These are phyloP conservation scores for Philereme vetulata DNA, from an alignment of 2,888 invertebrate species.

Conservation along the genomic window DNA sequence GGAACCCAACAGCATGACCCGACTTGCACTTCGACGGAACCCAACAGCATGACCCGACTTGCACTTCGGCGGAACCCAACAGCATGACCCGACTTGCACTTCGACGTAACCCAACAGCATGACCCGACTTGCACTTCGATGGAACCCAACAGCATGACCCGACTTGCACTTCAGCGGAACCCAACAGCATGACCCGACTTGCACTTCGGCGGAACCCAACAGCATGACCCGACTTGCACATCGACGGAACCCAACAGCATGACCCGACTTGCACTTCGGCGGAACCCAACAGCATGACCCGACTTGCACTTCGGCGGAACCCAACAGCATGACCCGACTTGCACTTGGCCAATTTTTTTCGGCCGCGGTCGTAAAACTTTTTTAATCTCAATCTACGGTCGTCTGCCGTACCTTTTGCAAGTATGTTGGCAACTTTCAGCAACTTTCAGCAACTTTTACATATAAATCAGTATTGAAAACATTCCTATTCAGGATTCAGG, in stretches of 20 bases:
- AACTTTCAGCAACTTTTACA: conserved; percentile 24
- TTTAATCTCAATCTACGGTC: conserved; percentile 63
- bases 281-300: neutral
- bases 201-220: too few relatives aligned
- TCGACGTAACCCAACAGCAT: too few relatives aligned
- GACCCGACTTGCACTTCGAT: too few relatives aligned
- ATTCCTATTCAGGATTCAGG: conserved; percentile 6
- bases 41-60: neutral
- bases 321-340: neutral
- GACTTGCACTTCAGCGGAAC: too few relatives aligned
- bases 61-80: too few relatives aligned
- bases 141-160: too few relatives aligned
- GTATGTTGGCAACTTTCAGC: conserved; percentile 33
- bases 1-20: neutral
- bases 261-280: conserved; percentile 1
- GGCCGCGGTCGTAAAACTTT: conserved; percentile 64
- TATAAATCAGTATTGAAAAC: conserved; percentile 24
- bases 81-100: too few relatives aligned
- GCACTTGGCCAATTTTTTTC: conserved; percentile 44
- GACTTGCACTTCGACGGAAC: neutral
- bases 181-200: too few relatives aligned
- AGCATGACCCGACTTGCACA: too few relatives aligned
- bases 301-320: neutral
- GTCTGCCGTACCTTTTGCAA: conserved; percentile 31
- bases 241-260: neutral